phyloP scores from a whole-genome alignment of 1,140 invertebrate genomes.

The Drosophila pruinosa region DNA sequence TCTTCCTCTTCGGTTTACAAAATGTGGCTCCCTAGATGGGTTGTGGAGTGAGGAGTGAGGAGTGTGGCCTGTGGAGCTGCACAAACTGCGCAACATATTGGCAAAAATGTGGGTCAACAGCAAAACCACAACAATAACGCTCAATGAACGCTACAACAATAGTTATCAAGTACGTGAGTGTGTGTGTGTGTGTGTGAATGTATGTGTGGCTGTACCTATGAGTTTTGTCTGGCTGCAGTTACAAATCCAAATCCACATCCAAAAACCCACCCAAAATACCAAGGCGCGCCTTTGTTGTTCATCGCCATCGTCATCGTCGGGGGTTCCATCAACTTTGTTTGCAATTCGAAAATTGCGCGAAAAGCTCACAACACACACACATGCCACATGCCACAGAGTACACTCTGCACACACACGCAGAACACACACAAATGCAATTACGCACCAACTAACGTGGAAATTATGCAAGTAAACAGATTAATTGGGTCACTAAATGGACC shows the following conservation, averaged over 20 bases:
- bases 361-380: constrained; percentile 50
- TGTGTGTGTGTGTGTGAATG: constrained; percentile 4
- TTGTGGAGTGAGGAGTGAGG: not conserved
- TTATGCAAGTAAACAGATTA: constrained; percentile 80
- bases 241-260: constrained; percentile 41
- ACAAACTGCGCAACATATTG: constrained; percentile 68
- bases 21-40: not conserved
- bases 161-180: constrained; percentile 45
- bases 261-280: constrained; percentile 51
- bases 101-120: constrained; percentile 76
- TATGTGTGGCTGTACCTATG: not conserved
- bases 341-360: constrained; percentile 68
- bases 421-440: constrained; percentile 61
- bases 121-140: constrained; percentile 68
- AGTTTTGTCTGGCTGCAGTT: constrained; percentile 46
- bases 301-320: constrained; percentile 14
- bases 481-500: constrained; percentile 60
- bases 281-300: constrained; percentile 61
- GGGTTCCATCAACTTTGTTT: constrained; percentile 70
- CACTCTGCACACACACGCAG: constrained; percentile 11
- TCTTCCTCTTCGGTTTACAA: not conserved
- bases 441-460: constrained; percentile 69
- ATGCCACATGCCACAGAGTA: not conserved
- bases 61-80: constrained; percentile 13
- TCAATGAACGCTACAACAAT: constrained; percentile 72